Percentiles rank a stretch among this genome's conserved stretches.
Conservation (phyloP, 2,888 invertebrate species). For the Asteroscopus sphinx region DNA sequence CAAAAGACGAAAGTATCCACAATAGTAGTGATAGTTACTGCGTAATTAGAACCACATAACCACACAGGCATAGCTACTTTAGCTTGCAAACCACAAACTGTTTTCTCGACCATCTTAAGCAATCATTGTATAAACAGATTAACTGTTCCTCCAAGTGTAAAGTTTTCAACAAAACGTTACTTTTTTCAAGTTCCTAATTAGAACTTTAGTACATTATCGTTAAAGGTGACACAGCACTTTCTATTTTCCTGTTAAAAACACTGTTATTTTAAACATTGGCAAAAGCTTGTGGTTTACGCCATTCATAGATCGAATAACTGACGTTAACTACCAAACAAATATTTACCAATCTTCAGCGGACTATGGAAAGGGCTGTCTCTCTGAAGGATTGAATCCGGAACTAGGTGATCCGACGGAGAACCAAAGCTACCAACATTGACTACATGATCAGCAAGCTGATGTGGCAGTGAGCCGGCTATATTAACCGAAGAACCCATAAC, state of each 20-base stretch:
- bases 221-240: slow-evolving; percentile 42
- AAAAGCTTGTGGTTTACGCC: neutral
- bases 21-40: too few relatives aligned
- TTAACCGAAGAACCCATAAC: too few relatives aligned
- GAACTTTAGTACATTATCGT: slow-evolving; percentile 4
- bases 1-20: too few relatives aligned
- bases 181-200: slow-evolving; percentile 14
- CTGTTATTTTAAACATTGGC: slow-evolving; percentile 43
- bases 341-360: too few relatives aligned
- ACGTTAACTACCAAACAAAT: neutral
- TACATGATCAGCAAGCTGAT: too few relatives aligned
- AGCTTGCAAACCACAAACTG: neutral
- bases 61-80: too few relatives aligned
- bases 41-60: too few relatives aligned
- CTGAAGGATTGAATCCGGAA: too few relatives aligned
- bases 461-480: too few relatives aligned
- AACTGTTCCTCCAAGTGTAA: slow-evolving; percentile 19
- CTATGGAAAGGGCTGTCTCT: too few relatives aligned
- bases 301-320: neutral
- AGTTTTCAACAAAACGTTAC: slow-evolving; percentile 16
- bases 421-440: too few relatives aligned
- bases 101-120: neutral
- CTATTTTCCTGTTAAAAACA: slow-evolving; percentile 45
- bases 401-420: too few relatives aligned
- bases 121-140: neutral